Evolutionary conservation across 2,113 vertebrate species (phyloP).

Genomic region (Sisor rabdophorus): DNA sequence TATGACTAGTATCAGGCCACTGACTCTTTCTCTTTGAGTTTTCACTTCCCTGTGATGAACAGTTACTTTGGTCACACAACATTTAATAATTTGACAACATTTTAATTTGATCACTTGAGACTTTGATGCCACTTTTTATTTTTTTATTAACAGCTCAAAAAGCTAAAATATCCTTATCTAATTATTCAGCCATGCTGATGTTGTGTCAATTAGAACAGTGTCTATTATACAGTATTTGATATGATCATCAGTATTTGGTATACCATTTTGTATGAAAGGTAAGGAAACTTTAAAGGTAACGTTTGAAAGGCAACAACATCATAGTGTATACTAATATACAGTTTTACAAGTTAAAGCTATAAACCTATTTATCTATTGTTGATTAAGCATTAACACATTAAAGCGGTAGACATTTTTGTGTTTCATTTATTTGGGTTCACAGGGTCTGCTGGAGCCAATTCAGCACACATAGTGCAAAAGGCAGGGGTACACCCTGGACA

Average conservation of each 20-base stretch:
- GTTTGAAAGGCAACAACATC: no score
- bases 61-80: slow-evolving; percentile 63
- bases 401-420: no score
- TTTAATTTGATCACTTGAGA: no score
- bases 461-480: no score
- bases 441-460: no score
- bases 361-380: slow-evolving; percentile 53
- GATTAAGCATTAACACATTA: no score
- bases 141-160: slow-evolving; percentile 69
- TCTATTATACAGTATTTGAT: not conserved
- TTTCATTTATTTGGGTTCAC: no score
- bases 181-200: slow-evolving; percentile 54
- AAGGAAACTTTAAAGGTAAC: not conserved
- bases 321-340: not conserved
- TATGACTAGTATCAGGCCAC: slow-evolving; percentile 69
- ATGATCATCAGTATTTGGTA: not conserved
- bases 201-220: slow-evolving; percentile 9
- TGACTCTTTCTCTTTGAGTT: slow-evolving; percentile 71
- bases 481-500: no score
- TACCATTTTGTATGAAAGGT: not conserved
- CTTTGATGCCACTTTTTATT: slow-evolving; percentile 58
- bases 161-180: slow-evolving; percentile 55
- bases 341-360: not conserved
- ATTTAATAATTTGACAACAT: not conserved
- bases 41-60: slow-evolving; percentile 68